Evolutionary conservation across 1,140 invertebrate species (phyloP).

Genomic region (Centruroides vittatus): DNA sequence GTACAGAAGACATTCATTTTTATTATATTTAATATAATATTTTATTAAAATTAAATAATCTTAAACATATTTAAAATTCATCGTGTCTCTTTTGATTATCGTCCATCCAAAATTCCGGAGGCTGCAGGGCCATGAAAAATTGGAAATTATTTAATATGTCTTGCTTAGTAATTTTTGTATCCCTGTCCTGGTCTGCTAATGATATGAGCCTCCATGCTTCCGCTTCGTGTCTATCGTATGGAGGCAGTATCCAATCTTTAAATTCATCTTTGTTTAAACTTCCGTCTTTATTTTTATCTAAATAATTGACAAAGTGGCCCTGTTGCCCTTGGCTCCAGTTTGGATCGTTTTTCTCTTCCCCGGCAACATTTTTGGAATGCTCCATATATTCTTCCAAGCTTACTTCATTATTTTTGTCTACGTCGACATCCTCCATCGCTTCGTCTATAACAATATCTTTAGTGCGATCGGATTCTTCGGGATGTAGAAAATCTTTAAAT

Average conservation of each 20-base stretch:
- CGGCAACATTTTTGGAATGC: constrained; percentile 35
- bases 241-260: constrained; percentile 81
- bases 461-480: constrained; percentile 83
- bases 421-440: constrained; percentile 96
- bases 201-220: constrained; percentile 91
- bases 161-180: constrained; percentile 73
- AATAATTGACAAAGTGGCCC: constrained; percentile 70
- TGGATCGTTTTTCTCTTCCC: constrained; percentile 57
- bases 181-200: constrained; percentile 78
- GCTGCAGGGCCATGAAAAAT: constrained; percentile 71
- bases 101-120: too few relatives aligned
- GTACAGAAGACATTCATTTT: too few relatives aligned
- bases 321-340: constrained; percentile 94
- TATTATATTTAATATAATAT: too few relatives aligned
- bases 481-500: constrained; percentile 85
- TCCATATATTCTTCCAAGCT: constrained; percentile 50
- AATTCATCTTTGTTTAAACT: constrained; percentile 76
- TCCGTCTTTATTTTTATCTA: constrained; percentile 77
- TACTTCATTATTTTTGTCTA: constrained; percentile 69
- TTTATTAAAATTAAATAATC: too few relatives aligned
- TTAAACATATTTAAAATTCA: too few relatives aligned
- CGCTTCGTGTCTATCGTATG: constrained; percentile 89
- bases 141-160: constrained; percentile 94
- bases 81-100: too few relatives aligned
- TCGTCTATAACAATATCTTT: constrained; percentile 78